Conservation (phyloP, 2,888 invertebrate species). For the Tachystola acroxantha region DNA sequence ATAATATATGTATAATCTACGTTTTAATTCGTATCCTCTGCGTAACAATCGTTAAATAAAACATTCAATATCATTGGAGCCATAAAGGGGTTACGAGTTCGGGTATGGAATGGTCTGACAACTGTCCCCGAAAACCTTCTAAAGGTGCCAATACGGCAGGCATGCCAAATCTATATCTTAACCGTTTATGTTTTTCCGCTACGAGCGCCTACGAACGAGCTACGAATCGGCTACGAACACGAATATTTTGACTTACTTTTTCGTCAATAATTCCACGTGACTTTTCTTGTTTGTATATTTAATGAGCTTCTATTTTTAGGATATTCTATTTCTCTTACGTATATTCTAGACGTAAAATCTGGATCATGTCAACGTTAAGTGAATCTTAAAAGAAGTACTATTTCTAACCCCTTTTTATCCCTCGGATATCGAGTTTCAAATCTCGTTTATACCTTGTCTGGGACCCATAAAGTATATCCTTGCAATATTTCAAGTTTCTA, state of each 20-base stretch:
- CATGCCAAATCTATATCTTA: conserved; percentile 42
- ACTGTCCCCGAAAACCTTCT: conserved; percentile 43
- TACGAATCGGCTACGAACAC: conserved; percentile 38
- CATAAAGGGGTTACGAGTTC: conserved; percentile 48
- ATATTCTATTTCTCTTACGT: background rate
- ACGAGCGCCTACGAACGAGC: conserved; percentile 44
- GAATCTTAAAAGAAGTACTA: conserved; percentile 7
- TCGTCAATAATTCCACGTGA: conserved; percentile 1
- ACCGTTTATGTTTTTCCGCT: conserved; percentile 44
- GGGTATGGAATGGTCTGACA: conserved; percentile 53
- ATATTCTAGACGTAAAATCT: background rate
- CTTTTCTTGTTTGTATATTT: background rate
- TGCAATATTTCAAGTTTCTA: conserved; percentile 13
- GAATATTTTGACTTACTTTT: conserved; percentile 3
- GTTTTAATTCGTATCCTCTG: conserved; percentile 12
- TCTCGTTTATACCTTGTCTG: conserved; percentile 13
- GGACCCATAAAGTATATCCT: conserved; percentile 10
- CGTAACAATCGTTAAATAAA: conserved; percentile 49
- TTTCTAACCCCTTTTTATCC: conserved; percentile 8
- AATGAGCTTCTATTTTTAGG: background rate
- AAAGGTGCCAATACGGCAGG: conserved; percentile 39
- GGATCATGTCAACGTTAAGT: conserved; percentile 1
- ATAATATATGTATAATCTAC: too few species aligned
- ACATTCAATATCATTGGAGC: conserved; percentile 43
- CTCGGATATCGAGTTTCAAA: conserved; percentile 10